phyloP scores from a whole-genome alignment of 2,888 invertebrate genomes.

The Tridacna gigas region DNA sequence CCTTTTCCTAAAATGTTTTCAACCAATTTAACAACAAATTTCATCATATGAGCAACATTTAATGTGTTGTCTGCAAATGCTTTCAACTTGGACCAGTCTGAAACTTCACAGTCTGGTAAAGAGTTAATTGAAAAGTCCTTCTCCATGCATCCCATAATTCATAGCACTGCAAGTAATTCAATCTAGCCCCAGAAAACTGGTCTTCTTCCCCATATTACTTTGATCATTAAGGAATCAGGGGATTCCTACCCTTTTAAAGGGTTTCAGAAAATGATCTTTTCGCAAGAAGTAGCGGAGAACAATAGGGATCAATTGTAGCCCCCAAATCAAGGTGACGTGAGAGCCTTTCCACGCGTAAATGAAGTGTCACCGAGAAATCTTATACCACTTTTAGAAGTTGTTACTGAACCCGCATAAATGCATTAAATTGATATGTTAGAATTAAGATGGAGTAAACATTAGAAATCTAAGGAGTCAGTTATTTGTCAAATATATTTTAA shows the following conservation, averaged over 20 bases:
- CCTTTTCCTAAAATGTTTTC: neutral
- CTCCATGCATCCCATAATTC: constrained; percentile 11
- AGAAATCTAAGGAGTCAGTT: too few relatives aligned
- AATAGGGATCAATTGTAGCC: constrained; percentile 32
- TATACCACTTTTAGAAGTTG: constrained; percentile 15
- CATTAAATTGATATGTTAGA: neutral
- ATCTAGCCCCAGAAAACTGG: constrained; percentile 16
- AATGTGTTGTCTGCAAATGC: too few relatives aligned
- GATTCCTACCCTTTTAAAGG: constrained; percentile 31
- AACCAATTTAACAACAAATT: neutral
- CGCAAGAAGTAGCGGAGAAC: constrained; percentile 17
- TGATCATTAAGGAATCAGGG: constrained; percentile 23
- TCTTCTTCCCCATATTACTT: constrained; percentile 13
- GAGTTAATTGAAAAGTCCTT: constrained; percentile 16
- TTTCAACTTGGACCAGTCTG: too few relatives aligned
- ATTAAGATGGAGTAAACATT: neutral
- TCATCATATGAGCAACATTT: too few relatives aligned
- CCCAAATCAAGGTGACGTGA: constrained; percentile 31
- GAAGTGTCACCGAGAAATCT: constrained; percentile 37
- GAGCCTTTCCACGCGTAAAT: constrained; percentile 32
- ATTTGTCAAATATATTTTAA: too few relatives aligned
- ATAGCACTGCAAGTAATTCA: constrained; percentile 6
- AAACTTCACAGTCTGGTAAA: neutral
- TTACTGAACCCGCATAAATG: constrained; percentile 28
- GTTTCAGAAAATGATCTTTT: constrained; percentile 34